Conservation (phyloP, 2,888 invertebrate genomes). For the Onthophagus sagittarius region DNA sequence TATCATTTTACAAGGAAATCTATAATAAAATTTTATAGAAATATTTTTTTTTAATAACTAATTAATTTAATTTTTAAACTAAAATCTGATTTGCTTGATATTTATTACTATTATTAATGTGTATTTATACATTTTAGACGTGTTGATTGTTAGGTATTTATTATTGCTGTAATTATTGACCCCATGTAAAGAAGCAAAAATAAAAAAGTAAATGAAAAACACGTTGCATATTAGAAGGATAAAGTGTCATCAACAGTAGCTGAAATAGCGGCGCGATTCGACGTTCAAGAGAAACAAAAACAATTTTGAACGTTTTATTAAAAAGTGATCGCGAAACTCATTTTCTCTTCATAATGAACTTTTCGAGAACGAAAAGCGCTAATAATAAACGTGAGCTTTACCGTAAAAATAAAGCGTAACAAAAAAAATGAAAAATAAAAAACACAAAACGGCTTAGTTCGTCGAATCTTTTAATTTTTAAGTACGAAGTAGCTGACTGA, state of each 20-base stretch:
- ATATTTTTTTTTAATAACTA: neutral
- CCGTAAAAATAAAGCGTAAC: neutral
- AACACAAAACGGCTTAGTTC: slow-evolving; percentile 2
- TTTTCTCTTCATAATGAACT: neutral
- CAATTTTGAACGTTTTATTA: too few species aligned
- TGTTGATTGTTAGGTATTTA: slow-evolving; percentile 5
- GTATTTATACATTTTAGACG: neutral
- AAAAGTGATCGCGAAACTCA: neutral
- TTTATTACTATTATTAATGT: slow-evolving; percentile 22
- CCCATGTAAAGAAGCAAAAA: slow-evolving; percentile 1
- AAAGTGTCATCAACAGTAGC: neutral
- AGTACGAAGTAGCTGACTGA: slow-evolving; percentile 41
- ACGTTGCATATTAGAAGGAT: neutral
- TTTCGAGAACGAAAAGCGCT: neutral
- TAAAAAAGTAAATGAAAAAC: neutral
- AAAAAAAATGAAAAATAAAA: neutral
- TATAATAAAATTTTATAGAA: slow-evolving; percentile 8
- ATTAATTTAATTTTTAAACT: slow-evolving; percentile 16
- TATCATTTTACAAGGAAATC: slow-evolving; percentile 31
- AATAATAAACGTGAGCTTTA: neutral
- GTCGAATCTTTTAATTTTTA: slow-evolving; percentile 8
- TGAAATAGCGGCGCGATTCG: neutral
- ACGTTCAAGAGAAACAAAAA: too few species aligned
- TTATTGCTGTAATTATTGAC: slow-evolving; percentile 9
- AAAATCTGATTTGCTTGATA: slow-evolving; percentile 23